Base-by-base conservation (phyloP, 2,113 vertebrate genomes). In the Phoxinus phoxinus region DNA sequence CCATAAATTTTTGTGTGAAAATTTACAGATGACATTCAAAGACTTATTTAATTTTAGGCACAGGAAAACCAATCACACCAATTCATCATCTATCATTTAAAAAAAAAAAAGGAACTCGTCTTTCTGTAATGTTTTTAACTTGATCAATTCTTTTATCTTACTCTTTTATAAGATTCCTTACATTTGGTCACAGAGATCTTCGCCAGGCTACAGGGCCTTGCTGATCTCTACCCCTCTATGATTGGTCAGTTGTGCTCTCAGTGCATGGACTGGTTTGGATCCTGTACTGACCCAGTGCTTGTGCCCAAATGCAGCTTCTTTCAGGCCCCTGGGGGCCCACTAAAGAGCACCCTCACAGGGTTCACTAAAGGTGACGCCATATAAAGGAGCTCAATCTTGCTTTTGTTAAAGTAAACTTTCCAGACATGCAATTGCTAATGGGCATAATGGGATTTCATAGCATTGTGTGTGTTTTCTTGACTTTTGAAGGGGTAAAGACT, bases 281-380 rank as follows among this genome's bases (percentile, higher is more conserved):
- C 59, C 0, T 94, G 92, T 83, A 83, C 92, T 0, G 86, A 94
- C n/a, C 96, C 96, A 0, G 44, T 94, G 75, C 93, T 96, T 10
- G 72, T 95, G 48, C 96, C 95, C 0, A 92, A 91, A 0, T 67
- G 89, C 12, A 94, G 93, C 23, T 97, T 97, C 90, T 94, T 98
- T 69, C 94, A 93, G 78, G 91, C 93, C 23, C 96, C 96, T 0
- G 94, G 92, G 1, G 94, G 93, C 10, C 90, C 94, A 19, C 93
- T 96, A 12, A 89, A 78, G 37, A 92, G 90, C 17, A 94, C 58
- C 0, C 91, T 97, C 81, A 91, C 88, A 0, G 80, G 93, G 2
- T 93, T 94, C 86, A 93, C 94, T 32, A 93, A 92, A 96, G 96
- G 95, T 93, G 73, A 53, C 86, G 21, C 8, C 11, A 21, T 78